These are phyloP conservation scores for Amphiprion percula DNA, from an alignment of 2,113 vertebrate genomes.

Conservation along the genomic window DNA sequence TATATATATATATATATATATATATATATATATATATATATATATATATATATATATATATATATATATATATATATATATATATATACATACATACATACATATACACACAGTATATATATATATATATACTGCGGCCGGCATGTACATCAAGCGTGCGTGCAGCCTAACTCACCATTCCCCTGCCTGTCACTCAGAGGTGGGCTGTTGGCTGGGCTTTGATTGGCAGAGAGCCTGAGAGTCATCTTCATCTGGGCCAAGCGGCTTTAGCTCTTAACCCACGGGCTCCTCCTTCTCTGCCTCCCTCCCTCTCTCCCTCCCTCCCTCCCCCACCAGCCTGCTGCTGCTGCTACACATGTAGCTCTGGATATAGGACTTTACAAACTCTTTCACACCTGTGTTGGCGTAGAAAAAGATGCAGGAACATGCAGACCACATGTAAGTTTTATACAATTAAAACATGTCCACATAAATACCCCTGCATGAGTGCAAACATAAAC, in stretches of 20 bases:
- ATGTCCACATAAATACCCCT: neutral
- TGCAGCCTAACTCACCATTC: conserved; percentile 26
- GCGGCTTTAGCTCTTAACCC: conserved; percentile 85
- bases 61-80: too few species aligned
- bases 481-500: conserved; percentile 11
- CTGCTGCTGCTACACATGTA: conserved; percentile 57
- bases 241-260: conserved; percentile 83
- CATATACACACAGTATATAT: too few species aligned
- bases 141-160: conserved; percentile 5
- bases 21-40: too few species aligned
- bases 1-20: too few species aligned
- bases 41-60: too few species aligned
- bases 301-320: conserved; percentile 13
- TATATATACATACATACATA: too few species aligned
- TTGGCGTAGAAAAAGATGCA: conserved; percentile 4
- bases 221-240: conserved; percentile 81
- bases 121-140: neutral
- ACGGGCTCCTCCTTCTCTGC: conserved; percentile 47
- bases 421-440: neutral
- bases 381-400: conserved; percentile 37
- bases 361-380: conserved; percentile 9
- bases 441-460: conserved; percentile 12
- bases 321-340: conserved; percentile 9
- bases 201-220: conserved; percentile 65
- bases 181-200: conserved; percentile 64